Base-by-base conservation (phyloP, 92 coral and sea anemone species). In the Metridium senile region DNA sequence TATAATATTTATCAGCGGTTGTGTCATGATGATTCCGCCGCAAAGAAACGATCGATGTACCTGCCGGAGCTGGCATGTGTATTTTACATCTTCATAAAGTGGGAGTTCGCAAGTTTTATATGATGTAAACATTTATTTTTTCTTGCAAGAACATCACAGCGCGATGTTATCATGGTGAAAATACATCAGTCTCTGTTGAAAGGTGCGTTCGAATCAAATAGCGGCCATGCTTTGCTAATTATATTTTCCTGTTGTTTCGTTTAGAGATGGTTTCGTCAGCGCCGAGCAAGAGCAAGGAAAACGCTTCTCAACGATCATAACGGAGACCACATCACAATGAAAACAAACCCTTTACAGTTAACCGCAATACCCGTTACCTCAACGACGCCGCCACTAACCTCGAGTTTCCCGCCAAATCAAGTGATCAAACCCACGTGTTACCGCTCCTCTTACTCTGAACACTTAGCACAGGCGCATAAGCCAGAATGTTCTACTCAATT, bases 251-350 rank as follows among this genome's bases (percentile, higher is more conserved):
- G 25, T 63, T 63, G 66, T 69, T 22, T 49, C 39, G 49, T 71
- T 52, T 46, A 73, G 78, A 73, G 30, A 57, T 73, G 68, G 78
- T 73, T 73, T 29, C 1, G 53, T 0, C 32, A 58, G 22, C 78
- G 78, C 49, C 68, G 78, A 26, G 26, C 78, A n/a, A 58, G 66
- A 57, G 39, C 6, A 16, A 28, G 22, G 27, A 63, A 29, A 63
- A 63, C 69, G 2, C 1, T 26, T 21, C 32, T 13, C n/a, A 63
- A 63, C 2, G 22, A 63, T 0, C 39, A 19, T 2, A 28, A 26
- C 4, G 1, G 21, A 63, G 45, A 63, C 27, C 9, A 13, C 2
- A 16, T 20, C 20, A 3, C 59, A 16, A 13, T 4, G 8, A 11
- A 11, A 1, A 10, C 66, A 26, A 26, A 27, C 32, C 66, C 43